phyloP scores from a whole-genome alignment of 2,888 invertebrate species.

The Steinernema carpocapsae region DNA sequence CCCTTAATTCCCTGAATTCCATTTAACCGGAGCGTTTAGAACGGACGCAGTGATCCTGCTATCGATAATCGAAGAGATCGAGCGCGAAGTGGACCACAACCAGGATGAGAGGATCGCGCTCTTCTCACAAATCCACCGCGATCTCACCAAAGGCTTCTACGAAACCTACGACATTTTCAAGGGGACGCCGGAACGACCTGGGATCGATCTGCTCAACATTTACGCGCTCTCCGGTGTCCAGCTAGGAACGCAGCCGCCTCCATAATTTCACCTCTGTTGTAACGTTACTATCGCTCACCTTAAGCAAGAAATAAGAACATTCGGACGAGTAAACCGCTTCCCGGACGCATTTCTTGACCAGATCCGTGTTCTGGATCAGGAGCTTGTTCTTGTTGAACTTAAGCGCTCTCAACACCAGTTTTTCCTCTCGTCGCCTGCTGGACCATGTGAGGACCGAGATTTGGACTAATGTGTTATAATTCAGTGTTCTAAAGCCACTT shows the following conservation, averaged over 20 bases:
- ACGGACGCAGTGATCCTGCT: neutral
- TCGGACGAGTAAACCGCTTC: slow-evolving; percentile 39
- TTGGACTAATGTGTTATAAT: too few species aligned
- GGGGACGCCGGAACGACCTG: neutral
- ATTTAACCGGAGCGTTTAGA: too few species aligned
- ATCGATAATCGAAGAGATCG: slow-evolving; percentile 1
- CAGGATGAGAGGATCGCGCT: neutral
- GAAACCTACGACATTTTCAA: neutral
- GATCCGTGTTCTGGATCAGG: neutral
- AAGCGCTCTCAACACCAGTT: slow-evolving; percentile 37
- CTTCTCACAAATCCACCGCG: neutral
- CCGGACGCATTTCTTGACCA: slow-evolving; percentile 2
- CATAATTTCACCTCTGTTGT: too few species aligned
- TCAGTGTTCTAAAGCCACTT: too few species aligned
- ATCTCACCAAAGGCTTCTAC: neutral
- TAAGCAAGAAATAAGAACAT: slow-evolving; percentile 46
- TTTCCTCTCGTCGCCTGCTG: too few species aligned
- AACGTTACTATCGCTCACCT: slow-evolving; percentile 36
- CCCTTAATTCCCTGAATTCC: too few species aligned
- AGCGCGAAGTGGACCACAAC: slow-evolving; percentile 6
- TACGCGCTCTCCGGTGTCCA: neutral
- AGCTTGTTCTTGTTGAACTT: neutral
- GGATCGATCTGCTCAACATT: neutral
- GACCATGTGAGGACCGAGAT: too few species aligned
- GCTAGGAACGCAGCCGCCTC: neutral